Evolutionary conservation across 2,113 vertebrate genomes (phyloP).

Genomic region (Aphyosemion australe): DNA sequence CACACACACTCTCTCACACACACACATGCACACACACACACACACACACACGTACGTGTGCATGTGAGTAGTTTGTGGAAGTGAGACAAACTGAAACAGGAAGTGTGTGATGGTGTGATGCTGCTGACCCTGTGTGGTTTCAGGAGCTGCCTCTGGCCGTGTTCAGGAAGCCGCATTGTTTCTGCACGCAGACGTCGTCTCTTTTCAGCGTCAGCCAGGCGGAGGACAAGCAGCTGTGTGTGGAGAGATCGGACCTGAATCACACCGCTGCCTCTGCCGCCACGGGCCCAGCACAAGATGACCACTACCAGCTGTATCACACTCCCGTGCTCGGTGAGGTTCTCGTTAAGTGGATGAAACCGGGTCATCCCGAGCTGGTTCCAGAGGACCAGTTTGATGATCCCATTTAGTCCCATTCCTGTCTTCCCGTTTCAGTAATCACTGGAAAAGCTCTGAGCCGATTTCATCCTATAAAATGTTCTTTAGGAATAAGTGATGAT

Average conservation of each 20-base stretch:
- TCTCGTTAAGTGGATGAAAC: not conserved
- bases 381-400: not conserved
- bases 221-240: conserved; percentile 73
- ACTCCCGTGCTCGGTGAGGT: conserved; percentile 90
- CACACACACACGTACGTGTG: not conserved
- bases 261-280: not conserved
- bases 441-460: conserved; percentile 3
- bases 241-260: conserved; percentile 34
- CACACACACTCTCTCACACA: too few relatives aligned
- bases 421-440: conserved; percentile 14
- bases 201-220: conserved; percentile 78
- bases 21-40: not conserved
- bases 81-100: conserved; percentile 7
- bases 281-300: not conserved
- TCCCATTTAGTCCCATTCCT: conserved; percentile 2
- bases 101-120: too few relatives aligned
- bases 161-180: conserved; percentile 81
- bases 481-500: conserved; percentile 18
- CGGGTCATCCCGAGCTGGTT: not conserved
- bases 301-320: conserved; percentile 87
- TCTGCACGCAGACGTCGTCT: conserved; percentile 85
- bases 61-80: not conserved
- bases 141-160: conserved; percentile 92
- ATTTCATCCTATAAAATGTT: conserved; percentile 8
- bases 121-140: too few relatives aligned